Evolutionary conservation across 1,140 invertebrate genomes (phyloP).

Genomic region (Maniola jurtina): DNA sequence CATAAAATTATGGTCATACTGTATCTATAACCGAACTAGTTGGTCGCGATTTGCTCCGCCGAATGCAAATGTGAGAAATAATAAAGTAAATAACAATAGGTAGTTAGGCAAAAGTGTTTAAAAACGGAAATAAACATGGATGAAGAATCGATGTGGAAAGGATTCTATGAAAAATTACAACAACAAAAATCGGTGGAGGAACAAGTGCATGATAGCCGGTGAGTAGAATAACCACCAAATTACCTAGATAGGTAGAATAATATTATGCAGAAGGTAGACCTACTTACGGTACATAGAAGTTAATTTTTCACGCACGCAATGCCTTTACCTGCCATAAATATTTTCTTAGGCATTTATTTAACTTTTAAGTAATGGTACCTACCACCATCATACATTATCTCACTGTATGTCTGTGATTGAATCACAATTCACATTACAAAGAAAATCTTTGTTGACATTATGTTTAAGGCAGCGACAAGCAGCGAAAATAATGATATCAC

Average conservation of each 20-base stretch:
- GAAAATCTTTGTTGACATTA: too few relatives aligned
- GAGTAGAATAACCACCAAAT: constrained; percentile 43
- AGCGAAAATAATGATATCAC: too few relatives aligned
- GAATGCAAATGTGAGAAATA: neutral
- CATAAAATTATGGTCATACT: constrained; percentile 38
- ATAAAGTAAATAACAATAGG: neutral
- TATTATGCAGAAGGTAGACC: too few relatives aligned
- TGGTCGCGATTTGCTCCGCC: constrained; percentile 6
- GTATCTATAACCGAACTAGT: constrained; percentile 7
- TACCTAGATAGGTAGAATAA: neutral
- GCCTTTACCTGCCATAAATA: too few relatives aligned
- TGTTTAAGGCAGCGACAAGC: too few relatives aligned
- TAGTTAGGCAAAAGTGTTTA: neutral
- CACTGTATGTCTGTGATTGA: too few relatives aligned
- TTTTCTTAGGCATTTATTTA: too few relatives aligned
- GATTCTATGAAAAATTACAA: constrained; percentile 81
- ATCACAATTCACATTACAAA: too few relatives aligned
- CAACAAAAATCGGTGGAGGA: constrained; percentile 79
- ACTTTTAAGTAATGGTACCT: too few relatives aligned
- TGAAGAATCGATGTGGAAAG: constrained; percentile 86
- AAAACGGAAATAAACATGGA: constrained; percentile 61
- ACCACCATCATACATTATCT: too few relatives aligned
- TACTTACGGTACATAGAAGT: too few relatives aligned
- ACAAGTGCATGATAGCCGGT: constrained; percentile 82
- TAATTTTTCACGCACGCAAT: too few relatives aligned